Evolutionary conservation across 2,113 vertebrate species (phyloP), one percentile per base, ranked within the genome.

Genomic region (Tragelaphus buxtoni): DNA sequence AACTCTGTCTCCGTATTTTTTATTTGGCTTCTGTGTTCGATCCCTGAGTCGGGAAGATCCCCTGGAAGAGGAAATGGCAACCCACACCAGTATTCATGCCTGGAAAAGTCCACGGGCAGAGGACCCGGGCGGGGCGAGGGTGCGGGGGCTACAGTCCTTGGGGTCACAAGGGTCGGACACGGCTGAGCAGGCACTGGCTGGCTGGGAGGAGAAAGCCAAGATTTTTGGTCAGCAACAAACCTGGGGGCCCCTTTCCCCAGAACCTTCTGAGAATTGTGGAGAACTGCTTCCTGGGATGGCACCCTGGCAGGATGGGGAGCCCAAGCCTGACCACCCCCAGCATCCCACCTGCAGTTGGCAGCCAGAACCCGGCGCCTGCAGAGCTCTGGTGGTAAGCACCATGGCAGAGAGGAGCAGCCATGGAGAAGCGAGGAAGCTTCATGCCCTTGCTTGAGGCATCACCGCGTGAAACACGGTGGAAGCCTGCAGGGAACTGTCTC

Each of bases 391-490:
- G 18, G 32, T 20, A 24, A 22, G 17, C 24, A n/a, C 35, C 8
- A 1, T 0, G 3, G 13, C 12, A 1, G 12, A 3, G 4, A 5
- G 4, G 28, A 42, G 42, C 26, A 60, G 58, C 61, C 8, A 1
- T 3, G 35, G 49, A 80, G 39, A 47, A 8, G 22, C 0, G 1
- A 47, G 20, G 11, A 11, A 5, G 13, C 2, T 1, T 3, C 13
- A 0, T n/a, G 74, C 17, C 51, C 85, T 69, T 28, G 39, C 96
- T 16, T 0, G 16, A 20, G 80, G 80, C 47, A 14, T 2, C 26
- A 2, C 18, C 2, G 4, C 1, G 2, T 14, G 35, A 76, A 22
- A n/a, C 1, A 0, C 14, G 0, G 92, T 0, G 0, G 35, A 20
- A 7, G 45, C 72, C 69, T 13, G 17, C 45, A 11, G n/a, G 81